Conservation (phyloP, 2,113 vertebrate genomes). For the Prunella himalayana region DNA sequence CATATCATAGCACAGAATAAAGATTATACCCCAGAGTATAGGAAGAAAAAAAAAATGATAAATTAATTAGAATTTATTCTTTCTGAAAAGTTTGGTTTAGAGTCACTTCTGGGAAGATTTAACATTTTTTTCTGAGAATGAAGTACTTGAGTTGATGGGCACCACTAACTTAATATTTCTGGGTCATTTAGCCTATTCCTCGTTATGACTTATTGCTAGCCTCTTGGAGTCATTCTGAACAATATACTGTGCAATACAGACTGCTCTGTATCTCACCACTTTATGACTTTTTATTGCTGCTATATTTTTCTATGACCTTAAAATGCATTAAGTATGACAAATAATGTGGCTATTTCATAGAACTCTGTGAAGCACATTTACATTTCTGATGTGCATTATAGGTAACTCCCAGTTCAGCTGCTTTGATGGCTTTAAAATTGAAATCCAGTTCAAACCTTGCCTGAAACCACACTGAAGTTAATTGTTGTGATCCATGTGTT, state of each 20-base stretch:
- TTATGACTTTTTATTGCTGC: conserved; percentile 18
- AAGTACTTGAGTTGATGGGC: neutral
- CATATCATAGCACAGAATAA: neutral
- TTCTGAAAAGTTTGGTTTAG: neutral
- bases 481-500: neutral
- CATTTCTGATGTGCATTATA: neutral
- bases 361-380: neutral
- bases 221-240: neutral
- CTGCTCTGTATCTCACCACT: neutral
- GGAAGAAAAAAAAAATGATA: neutral
- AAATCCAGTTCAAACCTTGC: neutral
- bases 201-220: neutral
- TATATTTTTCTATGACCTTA: conserved; percentile 17
- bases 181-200: neutral
- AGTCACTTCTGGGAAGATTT: neutral
- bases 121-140: neutral
- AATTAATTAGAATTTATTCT: neutral
- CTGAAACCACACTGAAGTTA: conserved; percentile 1
- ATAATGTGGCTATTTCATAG: neutral
- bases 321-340: conserved; percentile 11
- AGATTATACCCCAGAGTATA: neutral
- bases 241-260: neutral
- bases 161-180: neutral
- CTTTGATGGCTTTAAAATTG: neutral
- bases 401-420: neutral